Percentiles rank a stretch among this genome's conserved stretches.
phyloP scores from a whole-genome alignment of 2,797 vertebrate species.

The Diplodus puntazzo region DNA sequence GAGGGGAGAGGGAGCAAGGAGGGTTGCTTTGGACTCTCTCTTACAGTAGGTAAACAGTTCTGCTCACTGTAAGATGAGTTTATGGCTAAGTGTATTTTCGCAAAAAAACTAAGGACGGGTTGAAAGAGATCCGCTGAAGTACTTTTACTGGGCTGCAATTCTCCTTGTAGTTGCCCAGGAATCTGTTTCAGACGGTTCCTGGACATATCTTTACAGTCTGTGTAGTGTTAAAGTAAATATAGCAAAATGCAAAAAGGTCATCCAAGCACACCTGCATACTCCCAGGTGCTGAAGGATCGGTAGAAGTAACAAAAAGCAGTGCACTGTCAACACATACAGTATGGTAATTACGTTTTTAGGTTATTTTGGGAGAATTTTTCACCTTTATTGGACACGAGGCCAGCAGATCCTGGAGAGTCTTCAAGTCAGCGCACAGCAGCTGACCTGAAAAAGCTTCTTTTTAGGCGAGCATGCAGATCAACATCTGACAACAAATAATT shows the following conservation, averaged over 20 bases:
- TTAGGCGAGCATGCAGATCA: neutral
- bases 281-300: neutral
- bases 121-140: neutral
- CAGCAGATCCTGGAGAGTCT: neutral
- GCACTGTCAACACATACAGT: neutral
- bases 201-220: neutral
- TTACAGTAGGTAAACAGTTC: constrained; percentile 51
- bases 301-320: neutral
- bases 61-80: constrained; percentile 38
- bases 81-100: constrained; percentile 32
- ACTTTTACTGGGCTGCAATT: neutral
- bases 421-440: neutral
- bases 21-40: constrained; percentile 53
- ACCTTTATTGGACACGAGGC: neutral
- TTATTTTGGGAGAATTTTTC: neutral
- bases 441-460: neutral
- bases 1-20: constrained; percentile 33
- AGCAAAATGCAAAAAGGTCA: no score
- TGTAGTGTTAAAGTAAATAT: neutral
- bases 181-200: neutral
- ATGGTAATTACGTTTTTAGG: neutral
- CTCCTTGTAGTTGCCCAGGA: no score
- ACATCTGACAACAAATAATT: neutral
- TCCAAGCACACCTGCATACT: neutral
- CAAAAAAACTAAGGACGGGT: neutral